Base-by-base conservation (phyloP, 1,140 invertebrate genomes). In the Araneus ventricosus region DNA sequence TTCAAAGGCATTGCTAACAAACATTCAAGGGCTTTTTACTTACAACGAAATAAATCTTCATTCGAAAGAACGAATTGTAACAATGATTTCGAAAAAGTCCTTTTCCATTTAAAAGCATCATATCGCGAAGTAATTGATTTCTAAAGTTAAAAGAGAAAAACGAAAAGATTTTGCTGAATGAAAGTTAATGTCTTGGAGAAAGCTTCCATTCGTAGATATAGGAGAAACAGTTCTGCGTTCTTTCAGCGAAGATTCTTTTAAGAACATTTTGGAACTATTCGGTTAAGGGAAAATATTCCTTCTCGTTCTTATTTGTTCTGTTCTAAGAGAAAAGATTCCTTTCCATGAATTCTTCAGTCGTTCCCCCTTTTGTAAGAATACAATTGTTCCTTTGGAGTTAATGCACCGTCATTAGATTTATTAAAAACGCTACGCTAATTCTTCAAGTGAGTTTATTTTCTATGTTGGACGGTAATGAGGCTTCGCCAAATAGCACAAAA, bases 331-430 rank as follows among this genome's bases (percentile, higher is more conserved):
- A 75, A 75, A 75, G 70, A 75, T 75, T 75, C 70, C 63, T 75
- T 75, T 75, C 70, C 17, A 20, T 34, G 70, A 75, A 75, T 75
- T 75, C 30, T 34, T 34, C 70, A 1, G 8, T 39, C 79, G 20
- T 7, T 0, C n/a, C 41, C 80, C n/a, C 80, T 82, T 82, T 82
- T 82, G 80, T 82, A 52, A 45, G 80, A 82, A 30, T n/a, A 30
- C 39, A 52, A 41, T 82, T 45, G 39, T 82, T 45, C 80, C n/a
- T 82, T 14, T 27, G 24, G 80, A 82, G 80, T 82, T 82, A 82
- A 82, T 82, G 80, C 41, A 82, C 39, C 80, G 17, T 82, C 80
- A 82, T 82, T 82, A 82, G 80, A 52, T 82, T 82, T 82, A 82
- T 82, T 82, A 82, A 82, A 82, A 82, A 82, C 41, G 41, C 39